Base-by-base conservation (phyloP, 92 coral and sea anemone species). In the Actinernus sp. region DNA sequence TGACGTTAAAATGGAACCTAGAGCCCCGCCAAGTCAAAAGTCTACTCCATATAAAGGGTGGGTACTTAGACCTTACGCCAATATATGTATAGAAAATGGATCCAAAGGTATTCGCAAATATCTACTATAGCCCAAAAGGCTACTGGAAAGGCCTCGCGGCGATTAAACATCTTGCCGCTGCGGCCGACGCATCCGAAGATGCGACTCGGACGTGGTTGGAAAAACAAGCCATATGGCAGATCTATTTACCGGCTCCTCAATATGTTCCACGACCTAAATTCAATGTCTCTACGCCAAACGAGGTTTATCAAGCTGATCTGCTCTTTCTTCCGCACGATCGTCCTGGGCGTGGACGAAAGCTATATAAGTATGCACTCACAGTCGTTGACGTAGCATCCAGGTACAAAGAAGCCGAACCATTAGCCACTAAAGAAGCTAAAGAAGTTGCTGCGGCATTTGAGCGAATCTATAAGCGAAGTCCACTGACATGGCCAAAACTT, bases 161-260 rank as follows among this genome's bases (percentile, higher is more conserved):
- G 19, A 51, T 65, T 14, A 30, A 65, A 53, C 32, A 65, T 31
- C 31, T 65, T 30, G 73, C 73, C 45, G 12, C 52, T 33, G 61
- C 58, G 1, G 61, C 45, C 46, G 25, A 34, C n/a, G 71, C 49
- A 13, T 28, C 71, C 8, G 58, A 63, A 47, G 45, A 63, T 1
- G 58, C 31, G 10, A 30, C 58, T 14, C 9, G 31, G 20, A 44
- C 31, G 1, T 63, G 71, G 71, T 33, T 63, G 58, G 22, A 5
- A 24, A 63, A 63, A 22, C 73, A 65, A 13, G 59, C 73, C 1
- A 34, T 65, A 31, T 51, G 73, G 73, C 73, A 65, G 61, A 39
- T 65, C 9, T 65, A 65, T 51, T 48, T 65, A 6, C 61, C 50
- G 6, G 62, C 49, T 1, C 73, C 73, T 11, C 26, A 34, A 26